Evolutionary conservation across 2,888 invertebrate species (phyloP).

Genomic region (Alentia gelatinosa): DNA sequence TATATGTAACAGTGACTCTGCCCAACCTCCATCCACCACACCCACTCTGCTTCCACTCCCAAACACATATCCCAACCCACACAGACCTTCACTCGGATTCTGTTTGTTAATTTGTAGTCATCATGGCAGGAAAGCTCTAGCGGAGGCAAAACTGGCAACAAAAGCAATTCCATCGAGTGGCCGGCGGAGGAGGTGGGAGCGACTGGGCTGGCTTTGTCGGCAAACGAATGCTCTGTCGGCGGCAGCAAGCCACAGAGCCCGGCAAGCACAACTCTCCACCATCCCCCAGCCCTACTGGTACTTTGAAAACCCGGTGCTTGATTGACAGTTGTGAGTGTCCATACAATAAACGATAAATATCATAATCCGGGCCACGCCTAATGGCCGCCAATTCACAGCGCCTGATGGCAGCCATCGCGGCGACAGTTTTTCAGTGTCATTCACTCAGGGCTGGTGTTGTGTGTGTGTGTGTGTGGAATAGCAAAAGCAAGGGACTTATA

Average conservation of each 20-base stretch:
- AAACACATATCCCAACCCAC: no score
- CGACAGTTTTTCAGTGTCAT: not conserved
- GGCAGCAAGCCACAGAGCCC: not conserved
- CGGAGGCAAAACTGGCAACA: not conserved
- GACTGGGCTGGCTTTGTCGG: not conserved
- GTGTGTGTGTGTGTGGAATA: not conserved
- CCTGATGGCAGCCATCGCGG: not conserved
- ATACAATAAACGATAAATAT: slow-evolving; percentile 26
- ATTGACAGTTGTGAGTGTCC: slow-evolving; percentile 10
- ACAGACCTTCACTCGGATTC: not conserved
- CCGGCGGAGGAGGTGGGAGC: not conserved
- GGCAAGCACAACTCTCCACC: not conserved
- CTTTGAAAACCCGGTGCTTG: not conserved
- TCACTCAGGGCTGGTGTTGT: not conserved
- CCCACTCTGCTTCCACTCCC: no score
- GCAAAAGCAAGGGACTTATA: not conserved
- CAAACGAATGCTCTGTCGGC: not conserved
- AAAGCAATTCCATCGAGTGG: not conserved
- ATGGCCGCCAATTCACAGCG: not conserved
- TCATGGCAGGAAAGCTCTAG: not conserved
- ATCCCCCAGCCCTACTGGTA: not conserved
- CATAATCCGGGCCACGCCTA: not conserved
- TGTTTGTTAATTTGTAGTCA: not conserved
- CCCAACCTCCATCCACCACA: no score
- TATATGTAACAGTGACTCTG: no score